These are phyloP conservation scores for Allygus modestus DNA, from an alignment of 2,888 invertebrate species.

Conservation along the genomic window DNA sequence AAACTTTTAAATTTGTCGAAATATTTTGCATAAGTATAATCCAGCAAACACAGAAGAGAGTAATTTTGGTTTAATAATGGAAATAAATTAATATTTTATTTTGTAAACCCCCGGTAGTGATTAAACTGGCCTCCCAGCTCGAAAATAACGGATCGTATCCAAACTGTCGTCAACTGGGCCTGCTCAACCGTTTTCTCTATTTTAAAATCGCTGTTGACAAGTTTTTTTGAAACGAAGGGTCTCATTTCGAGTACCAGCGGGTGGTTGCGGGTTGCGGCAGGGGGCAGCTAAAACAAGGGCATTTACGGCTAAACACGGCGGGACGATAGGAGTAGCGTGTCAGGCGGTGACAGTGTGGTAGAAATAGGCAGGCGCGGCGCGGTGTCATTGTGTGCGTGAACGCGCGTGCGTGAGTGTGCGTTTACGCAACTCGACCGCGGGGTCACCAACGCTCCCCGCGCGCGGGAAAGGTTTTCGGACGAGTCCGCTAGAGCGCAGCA, in stretches of 20 bases:
- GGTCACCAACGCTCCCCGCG: constrained; percentile 36
- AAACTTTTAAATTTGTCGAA: no score
- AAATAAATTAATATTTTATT: no score
- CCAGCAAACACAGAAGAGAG: no score
- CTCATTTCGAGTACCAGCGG: constrained; percentile 30
- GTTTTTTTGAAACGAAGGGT: not conserved
- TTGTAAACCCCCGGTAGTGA: no score
- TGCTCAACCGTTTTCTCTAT: constrained; percentile 20
- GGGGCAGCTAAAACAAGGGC: constrained; percentile 48
- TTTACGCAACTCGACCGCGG: constrained; percentile 52
- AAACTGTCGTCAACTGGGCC: not conserved
- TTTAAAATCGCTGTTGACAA: constrained; percentile 27
- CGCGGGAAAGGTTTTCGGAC: constrained; percentile 37
- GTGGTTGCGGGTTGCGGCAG: constrained; percentile 27
- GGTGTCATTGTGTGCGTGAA: constrained; percentile 4
- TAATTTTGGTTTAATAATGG: no score
- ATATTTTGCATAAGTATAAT: no score
- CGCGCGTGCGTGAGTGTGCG: constrained; percentile 23
- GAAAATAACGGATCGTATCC: not conserved
- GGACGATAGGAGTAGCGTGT: constrained; percentile 22
- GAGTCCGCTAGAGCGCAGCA: constrained; percentile 47
- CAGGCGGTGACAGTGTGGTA: not conserved
- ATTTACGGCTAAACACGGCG: constrained; percentile 11
- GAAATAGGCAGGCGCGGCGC: not conserved
- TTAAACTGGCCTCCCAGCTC: not conserved